Evolutionary conservation across 2,797 vertebrate species (phyloP).

Genomic region (Alfaro cultratus): DNA sequence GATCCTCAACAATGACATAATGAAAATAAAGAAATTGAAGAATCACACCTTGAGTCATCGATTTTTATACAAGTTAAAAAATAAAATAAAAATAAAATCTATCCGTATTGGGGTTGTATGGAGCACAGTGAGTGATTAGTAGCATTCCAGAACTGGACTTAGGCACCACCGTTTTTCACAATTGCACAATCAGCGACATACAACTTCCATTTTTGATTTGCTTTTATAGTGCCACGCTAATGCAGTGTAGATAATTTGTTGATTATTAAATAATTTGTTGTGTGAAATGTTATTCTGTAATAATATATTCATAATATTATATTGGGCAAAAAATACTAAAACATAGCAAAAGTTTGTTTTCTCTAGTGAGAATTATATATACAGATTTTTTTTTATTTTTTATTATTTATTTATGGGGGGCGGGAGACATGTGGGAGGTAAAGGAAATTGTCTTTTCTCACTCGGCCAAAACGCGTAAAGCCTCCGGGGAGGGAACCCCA

Average conservation of each 20-base stretch:
- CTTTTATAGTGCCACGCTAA: not conserved
- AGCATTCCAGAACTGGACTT: not conserved
- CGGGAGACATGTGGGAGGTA: too few relatives aligned
- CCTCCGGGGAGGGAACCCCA: not conserved
- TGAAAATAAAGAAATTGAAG: too few relatives aligned
- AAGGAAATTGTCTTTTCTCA: not conserved
- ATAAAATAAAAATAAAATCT: not conserved
- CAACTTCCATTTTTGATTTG: not conserved
- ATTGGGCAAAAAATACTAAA: not conserved
- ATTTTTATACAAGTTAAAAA: not conserved
- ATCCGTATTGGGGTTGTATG: not conserved
- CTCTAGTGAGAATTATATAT: not conserved
- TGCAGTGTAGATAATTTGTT: not conserved
- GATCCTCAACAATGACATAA: not conserved
- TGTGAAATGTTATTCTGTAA: not conserved
- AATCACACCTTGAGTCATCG: not conserved
- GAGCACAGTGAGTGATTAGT: not conserved
- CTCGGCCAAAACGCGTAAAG: not conserved
- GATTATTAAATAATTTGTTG: not conserved
- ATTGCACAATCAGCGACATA: not conserved
- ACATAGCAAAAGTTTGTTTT: not conserved
- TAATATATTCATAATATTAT: not conserved
- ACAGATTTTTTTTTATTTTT: not conserved
- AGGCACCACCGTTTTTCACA: not conserved
- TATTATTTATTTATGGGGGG: not conserved